Evolutionary conservation across 2,113 vertebrate genomes (phyloP).

Genomic region (Chaenocephalus aceratus): DNA sequence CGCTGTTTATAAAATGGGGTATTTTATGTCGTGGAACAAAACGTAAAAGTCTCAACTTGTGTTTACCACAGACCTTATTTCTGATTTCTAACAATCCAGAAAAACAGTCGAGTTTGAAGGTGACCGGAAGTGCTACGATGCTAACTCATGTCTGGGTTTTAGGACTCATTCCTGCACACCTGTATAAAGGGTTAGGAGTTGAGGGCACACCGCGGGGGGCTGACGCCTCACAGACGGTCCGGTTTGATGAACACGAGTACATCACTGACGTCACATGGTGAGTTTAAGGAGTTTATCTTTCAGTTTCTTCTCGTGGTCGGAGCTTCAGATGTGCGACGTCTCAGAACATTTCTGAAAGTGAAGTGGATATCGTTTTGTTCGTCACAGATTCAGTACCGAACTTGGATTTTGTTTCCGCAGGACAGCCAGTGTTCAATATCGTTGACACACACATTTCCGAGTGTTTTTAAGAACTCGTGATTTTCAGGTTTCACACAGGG

Average conservation of each 20-base stretch:
- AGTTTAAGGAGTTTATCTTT: constrained; percentile 9
- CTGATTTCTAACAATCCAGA: too few relatives aligned
- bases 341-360: constrained; percentile 28
- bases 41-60: too few relatives aligned
- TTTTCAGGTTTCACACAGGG: constrained; percentile 58
- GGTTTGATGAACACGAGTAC: not conserved
- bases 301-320: constrained; percentile 50
- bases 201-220: not conserved
- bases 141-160: too few relatives aligned
- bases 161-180: too few relatives aligned
- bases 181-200: not conserved
- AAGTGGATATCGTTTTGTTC: constrained; percentile 12
- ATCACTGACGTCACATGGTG: not conserved
- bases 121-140: too few relatives aligned
- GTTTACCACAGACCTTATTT: too few relatives aligned
- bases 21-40: too few relatives aligned
- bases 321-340: constrained; percentile 33
- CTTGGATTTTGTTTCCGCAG: constrained; percentile 9
- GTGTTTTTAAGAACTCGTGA: constrained; percentile 43
- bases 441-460: constrained; percentile 28
- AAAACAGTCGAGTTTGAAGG: too few relatives aligned
- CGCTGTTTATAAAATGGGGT: too few relatives aligned
- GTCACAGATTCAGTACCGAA: constrained; percentile 22
- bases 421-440: constrained; percentile 42
- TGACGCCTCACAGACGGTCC: not conserved